These are phyloP conservation scores for Lepidotrigona ventralis DNA, from an alignment of 1,140 invertebrate genomes.

Conservation along the genomic window DNA sequence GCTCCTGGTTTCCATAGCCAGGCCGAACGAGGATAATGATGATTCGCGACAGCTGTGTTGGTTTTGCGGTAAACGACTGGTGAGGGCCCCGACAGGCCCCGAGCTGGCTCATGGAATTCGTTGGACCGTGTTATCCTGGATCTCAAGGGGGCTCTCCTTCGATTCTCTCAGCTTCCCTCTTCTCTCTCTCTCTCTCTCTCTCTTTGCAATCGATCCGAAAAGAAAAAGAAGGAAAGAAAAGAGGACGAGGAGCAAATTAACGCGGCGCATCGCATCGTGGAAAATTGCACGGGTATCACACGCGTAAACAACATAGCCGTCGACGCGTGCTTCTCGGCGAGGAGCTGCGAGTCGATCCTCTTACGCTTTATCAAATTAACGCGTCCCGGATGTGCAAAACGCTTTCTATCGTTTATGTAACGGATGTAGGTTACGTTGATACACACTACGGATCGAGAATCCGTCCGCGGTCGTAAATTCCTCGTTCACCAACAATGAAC, in stretches of 20 bases:
- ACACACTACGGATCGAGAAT: constrained; percentile 3
- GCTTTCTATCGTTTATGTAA: constrained; percentile 30
- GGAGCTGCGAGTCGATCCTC: background rate
- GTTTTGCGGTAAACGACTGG: constrained; percentile 46
- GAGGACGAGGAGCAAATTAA: background rate
- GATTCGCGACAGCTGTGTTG: constrained; percentile 41
- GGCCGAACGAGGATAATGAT: constrained; percentile 44
- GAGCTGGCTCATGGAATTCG: constrained; percentile 17
- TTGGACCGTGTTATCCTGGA: constrained; percentile 16
- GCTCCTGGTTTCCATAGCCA: constrained; percentile 11
- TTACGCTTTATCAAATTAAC: constrained; percentile 26
- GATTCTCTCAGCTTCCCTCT: too few relatives aligned
- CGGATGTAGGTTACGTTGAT: constrained; percentile 21
- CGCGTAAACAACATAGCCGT: background rate
- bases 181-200: too few relatives aligned
- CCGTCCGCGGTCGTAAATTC: constrained; percentile 20
- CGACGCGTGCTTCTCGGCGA: too few relatives aligned
- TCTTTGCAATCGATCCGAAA: too few relatives aligned
- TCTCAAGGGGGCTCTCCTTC: background rate
- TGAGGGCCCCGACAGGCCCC: background rate
- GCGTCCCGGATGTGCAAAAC: constrained; percentile 23
- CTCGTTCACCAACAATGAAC: background rate
- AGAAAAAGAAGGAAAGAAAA: background rate
- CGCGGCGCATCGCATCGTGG: background rate
- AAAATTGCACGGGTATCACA: background rate